Base-by-base conservation (phyloP, 2,888 invertebrate species). In the Ernsta delagoae region DNA sequence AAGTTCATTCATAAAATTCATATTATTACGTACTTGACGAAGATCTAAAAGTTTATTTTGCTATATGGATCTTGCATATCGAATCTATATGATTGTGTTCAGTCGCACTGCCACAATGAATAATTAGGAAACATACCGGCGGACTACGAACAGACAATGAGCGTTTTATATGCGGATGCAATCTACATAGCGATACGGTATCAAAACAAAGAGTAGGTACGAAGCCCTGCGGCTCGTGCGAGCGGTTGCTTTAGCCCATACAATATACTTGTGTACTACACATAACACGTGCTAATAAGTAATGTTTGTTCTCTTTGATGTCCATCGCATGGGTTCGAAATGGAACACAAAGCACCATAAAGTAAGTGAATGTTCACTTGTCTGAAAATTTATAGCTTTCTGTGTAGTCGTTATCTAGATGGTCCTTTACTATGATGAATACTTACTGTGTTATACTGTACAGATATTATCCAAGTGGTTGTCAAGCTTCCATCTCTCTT, bases 151-250 rank as follows among this genome's bases (percentile, higher is more conserved):
- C 56, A 45, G 39, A 67, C 67, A 67, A 54, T 67, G 59, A 60
- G 12, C 41, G 5, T 66, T 60, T 67, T 64, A 61, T 36, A 54
- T 57, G 54, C 61, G 67, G 67, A 67, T 67, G 48, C 56, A 67
- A 62, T 67, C 67, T 60, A 60, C 67, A 67, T 67, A 56, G 48
- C 48, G 60, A 67, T 67, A 67, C 16, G 54, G 61, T 67, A 56
- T 61, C 61, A 48, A 41, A 66, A 45, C 61, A 56, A 56, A 61
- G 61, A 45, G 60, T 56, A 39, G 54, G 54, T 54, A 39, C 61
- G 56, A 45, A 61, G 67, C n/a, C 34, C 59, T 45, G 48, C 45
- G 45, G 9, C 36, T 31, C 65, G 16, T 6, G 59, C 39, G 41
- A 0, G 24, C 57, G 39, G 36, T 50, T 34, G 50, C 12, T 50